Base-by-base conservation (phyloP, 2,888 invertebrate genomes). In the Baronia brevicornis region DNA sequence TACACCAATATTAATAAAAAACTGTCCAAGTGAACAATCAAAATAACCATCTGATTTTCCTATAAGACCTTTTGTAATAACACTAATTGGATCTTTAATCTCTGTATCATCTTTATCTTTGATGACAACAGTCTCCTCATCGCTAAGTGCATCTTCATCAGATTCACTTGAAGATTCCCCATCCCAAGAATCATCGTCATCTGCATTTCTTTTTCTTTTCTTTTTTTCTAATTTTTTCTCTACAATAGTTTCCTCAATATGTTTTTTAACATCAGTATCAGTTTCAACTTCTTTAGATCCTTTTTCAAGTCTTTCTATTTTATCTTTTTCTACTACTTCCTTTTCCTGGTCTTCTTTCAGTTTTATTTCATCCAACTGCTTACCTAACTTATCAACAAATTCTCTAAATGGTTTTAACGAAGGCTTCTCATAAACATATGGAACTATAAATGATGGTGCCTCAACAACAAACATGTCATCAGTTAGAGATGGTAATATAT, bases 381-480 rank as follows among this genome's bases (percentile, higher is more conserved):
- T 86, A 10, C 88, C 89, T 39, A 91, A 74, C 59, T 89, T 88
- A 28, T 85, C 85, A 15, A 93, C 88, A 65, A 91, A 91, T 43
- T 91, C 90, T 60, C 90, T 91, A 40, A 95, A 87, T 39, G 92
- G 91, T 57, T 92, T 91, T 1, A 92, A 75, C 1, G 95, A 94
- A 10, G 95, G 94, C 67, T 95, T 95, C 68, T 96, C 95, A 75
- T 95, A 95, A 6, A 95, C 94, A 69, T 95, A 96, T 18, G 96
- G 96, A 45, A 96, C 95, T 66, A 96, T 95, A 60, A 96, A 95
- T 18, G 95, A 95, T 5, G 96, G 95, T 13, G 95, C 95, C 77
- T 96, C 95, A 11, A 96, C 91, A 11, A 95, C 95, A 75, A 93
- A 95, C 92, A 95, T 95, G 51, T 95, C 95, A 70, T 96, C 95